Evolutionary conservation across 2,888 invertebrate species (phyloP).

Genomic region (Drosophila helvetica): DNA sequence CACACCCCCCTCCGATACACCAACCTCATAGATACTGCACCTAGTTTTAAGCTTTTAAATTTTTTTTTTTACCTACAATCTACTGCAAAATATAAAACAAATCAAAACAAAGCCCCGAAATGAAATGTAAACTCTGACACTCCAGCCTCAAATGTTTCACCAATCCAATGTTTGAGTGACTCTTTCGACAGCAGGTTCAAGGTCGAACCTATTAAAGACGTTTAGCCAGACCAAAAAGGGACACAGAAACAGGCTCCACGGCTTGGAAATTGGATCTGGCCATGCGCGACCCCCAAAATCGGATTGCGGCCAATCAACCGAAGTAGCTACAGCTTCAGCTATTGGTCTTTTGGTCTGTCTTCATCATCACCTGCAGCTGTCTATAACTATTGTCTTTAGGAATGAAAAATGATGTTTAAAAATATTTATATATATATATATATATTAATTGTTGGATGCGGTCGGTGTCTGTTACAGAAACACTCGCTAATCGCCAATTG

Average conservation of each 20-base stretch:
- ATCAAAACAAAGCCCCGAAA: background rate
- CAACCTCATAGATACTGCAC: conserved; percentile 41
- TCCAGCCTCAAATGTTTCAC: conserved; percentile 11
- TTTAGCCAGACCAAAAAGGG: background rate
- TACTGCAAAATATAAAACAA: conserved; percentile 39
- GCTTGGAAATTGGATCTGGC: conserved; percentile 30
- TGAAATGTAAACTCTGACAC: no score
- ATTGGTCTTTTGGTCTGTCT: conserved; percentile 29
- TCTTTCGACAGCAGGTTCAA: conserved; percentile 29
- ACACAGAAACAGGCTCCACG: conserved; percentile 4
- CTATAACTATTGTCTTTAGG: conserved; percentile 53
- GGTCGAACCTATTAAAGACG: conserved; percentile 23
- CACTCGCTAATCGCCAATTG: conserved; percentile 64
- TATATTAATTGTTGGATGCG: conserved; percentile 5
- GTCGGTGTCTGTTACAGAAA: conserved; percentile 49
- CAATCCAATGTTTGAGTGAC: conserved; percentile 10
- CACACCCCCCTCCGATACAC: conserved; percentile 6
- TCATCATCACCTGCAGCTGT: conserved; percentile 48
- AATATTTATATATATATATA: conserved; percentile 14
- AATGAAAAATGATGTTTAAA: conserved; percentile 57
- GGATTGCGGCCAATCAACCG: conserved; percentile 58
- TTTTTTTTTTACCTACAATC: no score
- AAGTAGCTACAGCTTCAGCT: conserved; percentile 35
- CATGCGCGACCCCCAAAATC: conserved; percentile 36
- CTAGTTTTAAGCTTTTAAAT: conserved; percentile 46